Evolutionary conservation across 2,113 vertebrate species (phyloP), one percentile per base, ranked within the genome.

Genomic region (Chaetodon trifascialis): DNA sequence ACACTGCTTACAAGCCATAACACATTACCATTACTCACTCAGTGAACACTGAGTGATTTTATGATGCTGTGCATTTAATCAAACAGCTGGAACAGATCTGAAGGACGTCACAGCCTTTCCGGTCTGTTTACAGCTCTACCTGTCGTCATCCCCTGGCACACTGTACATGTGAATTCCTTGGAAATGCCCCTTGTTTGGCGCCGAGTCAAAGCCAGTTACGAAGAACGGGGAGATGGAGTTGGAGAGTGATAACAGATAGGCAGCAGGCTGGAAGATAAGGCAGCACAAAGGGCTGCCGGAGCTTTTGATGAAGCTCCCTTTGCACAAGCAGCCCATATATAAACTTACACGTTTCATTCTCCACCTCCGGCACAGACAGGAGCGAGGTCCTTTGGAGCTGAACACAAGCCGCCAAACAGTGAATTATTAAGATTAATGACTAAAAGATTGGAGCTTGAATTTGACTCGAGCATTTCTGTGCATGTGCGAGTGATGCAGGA

Each of bases 101-200:
- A 30, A 69, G 66, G 16, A 65, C 40, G 52, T 30, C 65, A 70
- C 75, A 89, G 91, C 89, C 80, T 79, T 36, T 83, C 51, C 67
- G 34, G 59, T 83, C 88, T 21, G 83, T 76, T 84, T 81, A 14
- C 51, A 42, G 75, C 88, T 69, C 80, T 23, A 69, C 80, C 80
- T 84, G 63, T 25, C 38, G 12, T 65, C 42, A n/a, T 74, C 70
- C 70, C 58, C 44, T 40, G 1, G 19, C 44, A 5, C 58, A 46
- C 70, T 55, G 76, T 54, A 11, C 21, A 74, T 56, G 64, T 21
- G 49, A 56, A 67, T 64, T 69, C 85, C 36, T 25, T 81, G 78
- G 90, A 90, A 88, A 84, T 68, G 68, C 83, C 89, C 65, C 3
- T 38, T 11, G 56, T 21, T 58, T 77, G 65, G 70, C 85, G 52